phyloP scores from a whole-genome alignment of 92 coral and sea anemone genomes.

The Pocillopora meandrina region DNA sequence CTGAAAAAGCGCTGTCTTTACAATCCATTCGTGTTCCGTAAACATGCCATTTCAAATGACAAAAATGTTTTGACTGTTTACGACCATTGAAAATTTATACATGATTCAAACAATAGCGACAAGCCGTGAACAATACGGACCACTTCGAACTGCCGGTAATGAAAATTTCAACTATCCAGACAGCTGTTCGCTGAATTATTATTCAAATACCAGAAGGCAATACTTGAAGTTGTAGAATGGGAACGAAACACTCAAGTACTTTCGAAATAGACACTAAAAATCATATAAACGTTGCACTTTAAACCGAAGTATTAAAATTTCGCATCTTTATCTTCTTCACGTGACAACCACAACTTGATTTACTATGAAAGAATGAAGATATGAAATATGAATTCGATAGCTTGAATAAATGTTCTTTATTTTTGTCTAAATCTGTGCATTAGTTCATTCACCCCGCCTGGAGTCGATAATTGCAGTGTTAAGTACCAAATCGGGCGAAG shows the following conservation, averaged over 20 bases:
- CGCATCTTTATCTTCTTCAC: neutral
- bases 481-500: neutral
- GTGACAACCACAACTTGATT: neutral
- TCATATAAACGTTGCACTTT: neutral
- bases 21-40: constrained; percentile 10
- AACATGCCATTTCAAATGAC: constrained; percentile 22
- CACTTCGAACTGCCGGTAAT: constrained; percentile 12
- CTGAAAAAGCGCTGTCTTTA: neutral
- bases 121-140: constrained; percentile 18
- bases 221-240: constrained; percentile 2
- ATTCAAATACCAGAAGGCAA: neutral
- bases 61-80: constrained; percentile 39
- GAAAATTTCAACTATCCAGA: neutral
- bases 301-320: neutral
- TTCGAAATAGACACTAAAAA: constrained; percentile 1
- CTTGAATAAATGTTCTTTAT: constrained; percentile 10
- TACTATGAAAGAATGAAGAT: neutral
- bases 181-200: constrained; percentile 41
- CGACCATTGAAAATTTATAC: constrained; percentile 6
- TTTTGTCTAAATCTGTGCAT: constrained; percentile 1
- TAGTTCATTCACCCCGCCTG: neutral
- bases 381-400: neutral
- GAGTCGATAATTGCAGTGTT: neutral
- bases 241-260: constrained; percentile 2
- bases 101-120: constrained; percentile 12